phyloP scores from a whole-genome alignment of 2,888 invertebrate genomes.

The Thera britannica region DNA sequence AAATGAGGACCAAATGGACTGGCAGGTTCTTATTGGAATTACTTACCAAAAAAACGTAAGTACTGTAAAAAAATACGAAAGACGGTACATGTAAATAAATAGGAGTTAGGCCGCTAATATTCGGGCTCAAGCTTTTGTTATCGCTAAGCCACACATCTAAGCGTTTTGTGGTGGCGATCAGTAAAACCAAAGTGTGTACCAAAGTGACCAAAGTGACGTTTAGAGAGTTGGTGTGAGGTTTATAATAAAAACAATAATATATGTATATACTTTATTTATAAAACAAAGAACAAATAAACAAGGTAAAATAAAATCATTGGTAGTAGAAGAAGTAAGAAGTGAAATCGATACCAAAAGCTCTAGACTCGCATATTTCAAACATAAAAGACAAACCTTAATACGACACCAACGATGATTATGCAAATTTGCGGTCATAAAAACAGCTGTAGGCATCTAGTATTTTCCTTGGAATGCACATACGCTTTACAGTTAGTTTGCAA shows the following conservation, averaged over 20 bases:
- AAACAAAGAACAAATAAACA: neutral
- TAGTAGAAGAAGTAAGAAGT: neutral
- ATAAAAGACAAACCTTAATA: conserved; percentile 29
- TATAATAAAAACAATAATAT: no score
- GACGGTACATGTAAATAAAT: no score
- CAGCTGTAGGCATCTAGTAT: conserved; percentile 35
- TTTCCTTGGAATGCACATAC: conserved; percentile 35
- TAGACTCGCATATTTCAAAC: neutral
- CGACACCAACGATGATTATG: conserved; percentile 42
- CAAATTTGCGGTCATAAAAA: conserved; percentile 42
- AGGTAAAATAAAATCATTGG: neutral
- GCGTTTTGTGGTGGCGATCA: no score
- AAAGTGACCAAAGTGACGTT: no score
- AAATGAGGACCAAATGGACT: conserved; percentile 33
- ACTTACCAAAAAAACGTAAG: neutral
- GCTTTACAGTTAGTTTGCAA: conserved; percentile 29
- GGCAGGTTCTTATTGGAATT: conserved; percentile 26
- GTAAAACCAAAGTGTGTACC: no score
- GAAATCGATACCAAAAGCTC: neutral
- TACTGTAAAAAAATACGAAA: neutral
- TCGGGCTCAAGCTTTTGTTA: no score
- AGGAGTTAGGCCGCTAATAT: no score
- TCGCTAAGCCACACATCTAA: no score
- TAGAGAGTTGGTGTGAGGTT: no score
- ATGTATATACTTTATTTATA: no score